Base-by-base conservation (phyloP, 2,113 vertebrate species). In the Hippolais icterina region DNA sequence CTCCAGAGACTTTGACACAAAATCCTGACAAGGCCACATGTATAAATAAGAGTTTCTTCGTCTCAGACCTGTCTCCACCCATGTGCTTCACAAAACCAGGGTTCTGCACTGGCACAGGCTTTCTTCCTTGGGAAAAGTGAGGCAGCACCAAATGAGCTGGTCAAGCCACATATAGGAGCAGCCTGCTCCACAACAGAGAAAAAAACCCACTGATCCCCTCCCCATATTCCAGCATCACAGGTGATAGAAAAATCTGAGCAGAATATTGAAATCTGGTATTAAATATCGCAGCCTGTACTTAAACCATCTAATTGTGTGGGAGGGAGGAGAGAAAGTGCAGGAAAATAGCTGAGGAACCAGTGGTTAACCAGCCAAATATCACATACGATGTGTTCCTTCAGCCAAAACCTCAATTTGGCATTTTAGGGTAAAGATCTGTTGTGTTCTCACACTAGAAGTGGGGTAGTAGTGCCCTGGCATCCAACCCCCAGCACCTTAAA, bases 1-100 rank as follows among this genome's bases (percentile, higher is more conserved):
- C 95, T 86, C 96, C n/a, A 39, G 88, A 86, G 94, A 37, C 31
- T 49, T 61, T 12, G 12, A 56, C 65, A 85, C 66, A 88, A 88
- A 87, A 94, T 63, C 60, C 49, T 85, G 94, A 90, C 0, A 21
- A 94, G 86, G 74, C 52, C 83, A 88, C 28, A 31, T 87, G 54
- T 59, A 66, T 41, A 92, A 93, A 77, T 22, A 63, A 59, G 64
- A 78, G 27, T 72, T 90, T 87, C 12, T 64, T 49, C 61, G 77
- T 81, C 47, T 82, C 72, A 57, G 44, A 37, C 20, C 33, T 25
- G 61, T 77, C 61, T 72, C 84, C 19, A 6, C 52, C 54, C 56
- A 5, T 5, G 35, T 53, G 44, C 78, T 72, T 87, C 87, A 49
- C 29, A 33, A 64, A 84, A 41, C 11, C 50, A 37, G 18, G 63